phyloP scores from a whole-genome alignment of 2,888 invertebrate genomes.

The Brachynemurus nebulosus region DNA sequence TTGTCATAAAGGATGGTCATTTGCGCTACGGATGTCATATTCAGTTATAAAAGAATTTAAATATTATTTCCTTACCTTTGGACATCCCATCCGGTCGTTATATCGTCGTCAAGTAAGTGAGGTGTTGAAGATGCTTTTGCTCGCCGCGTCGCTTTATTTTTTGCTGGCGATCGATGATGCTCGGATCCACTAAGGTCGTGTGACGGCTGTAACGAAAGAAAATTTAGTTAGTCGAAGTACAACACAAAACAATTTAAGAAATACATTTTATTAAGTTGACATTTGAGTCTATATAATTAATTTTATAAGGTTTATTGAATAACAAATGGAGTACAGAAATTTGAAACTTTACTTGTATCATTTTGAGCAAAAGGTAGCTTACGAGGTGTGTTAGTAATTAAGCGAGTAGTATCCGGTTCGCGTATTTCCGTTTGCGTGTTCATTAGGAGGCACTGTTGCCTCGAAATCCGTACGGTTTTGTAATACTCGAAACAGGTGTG shows the following conservation, averaged over 20 bases:
- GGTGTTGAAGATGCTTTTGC: slow-evolving; percentile 30
- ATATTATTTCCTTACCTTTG: background rate
- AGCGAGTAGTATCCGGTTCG: too few species aligned
- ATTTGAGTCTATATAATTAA: too few species aligned
- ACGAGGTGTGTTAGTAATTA: too few species aligned
- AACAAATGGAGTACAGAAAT: too few species aligned
- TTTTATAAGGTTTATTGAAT: too few species aligned
- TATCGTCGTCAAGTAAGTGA: slow-evolving; percentile 25
- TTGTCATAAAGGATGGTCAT: too few species aligned
- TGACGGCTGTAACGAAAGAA: slow-evolving; percentile 25
- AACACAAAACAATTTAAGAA: background rate
- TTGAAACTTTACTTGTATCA: too few species aligned
- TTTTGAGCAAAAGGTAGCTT: too few species aligned
- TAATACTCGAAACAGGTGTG: too few species aligned
- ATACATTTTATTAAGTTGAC: background rate
- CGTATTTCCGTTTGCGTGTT: too few species aligned
- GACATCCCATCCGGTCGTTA: background rate
- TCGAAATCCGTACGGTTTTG: too few species aligned
- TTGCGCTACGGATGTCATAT: background rate
- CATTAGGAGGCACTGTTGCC: too few species aligned
- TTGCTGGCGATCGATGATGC: slow-evolving; percentile 27
- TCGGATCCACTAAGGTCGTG: slow-evolving; percentile 25
- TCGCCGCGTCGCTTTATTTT: slow-evolving; percentile 23
- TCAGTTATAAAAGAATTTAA: background rate
- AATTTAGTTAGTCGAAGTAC: background rate